Base-by-base conservation (phyloP, 2,113 vertebrate genomes). In the Malurus cyaneus region DNA sequence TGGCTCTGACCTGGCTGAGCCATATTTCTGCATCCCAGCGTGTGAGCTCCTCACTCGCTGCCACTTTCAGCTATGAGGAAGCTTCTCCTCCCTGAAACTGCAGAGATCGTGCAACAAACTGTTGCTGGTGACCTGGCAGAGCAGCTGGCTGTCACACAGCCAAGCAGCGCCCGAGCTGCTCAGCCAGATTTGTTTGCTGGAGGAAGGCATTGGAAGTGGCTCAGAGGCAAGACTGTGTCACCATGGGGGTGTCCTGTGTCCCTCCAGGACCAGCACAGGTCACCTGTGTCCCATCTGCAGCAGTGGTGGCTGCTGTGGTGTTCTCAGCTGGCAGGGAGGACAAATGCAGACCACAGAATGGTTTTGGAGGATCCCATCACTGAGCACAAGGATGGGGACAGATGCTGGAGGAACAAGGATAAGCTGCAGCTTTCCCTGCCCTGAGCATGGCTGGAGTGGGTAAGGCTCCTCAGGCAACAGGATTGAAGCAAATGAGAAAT, bases 51-150 rank as follows among this genome's bases (percentile, higher is more conserved):
- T 71, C 1, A 0, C 71, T 80, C 2, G 12, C 60, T 59, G 56
- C 74, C 6, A 8, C 77, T 91, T 26, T 85, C 62, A 89, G 91
- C 93, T 91, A 92, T 93, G 91, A 96, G 94, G 93, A 96, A 96
- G 86, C 89, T 95, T 96, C 94, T 94, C 91, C 84, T 96, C 93
- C 92, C 92, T 96, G 95, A 96, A 96, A 95, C 94, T 57, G 56
- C 11, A 25, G 62, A 74, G 79, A 69, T 76, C 81, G 0, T 53
- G 79, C 95, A 82, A 92, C 73, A 72, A 76, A 42, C 64, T 39
- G 59, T 87, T 95, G 77, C 91, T 70, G n/a, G 83, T 92, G 94
- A 81, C 84, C 91, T 92, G 91, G 88, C 95, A 84, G 91, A 74
- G 91, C 91, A 86, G 62, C 86, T 86, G 86, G 86, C 69, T 93